Percentiles rank a stretch among this genome's conserved stretches.
These are phyloP conservation scores for Pipistrellus nathusii DNA, from an alignment of 2,797 vertebrate genomes.

Conservation along the genomic window DNA sequence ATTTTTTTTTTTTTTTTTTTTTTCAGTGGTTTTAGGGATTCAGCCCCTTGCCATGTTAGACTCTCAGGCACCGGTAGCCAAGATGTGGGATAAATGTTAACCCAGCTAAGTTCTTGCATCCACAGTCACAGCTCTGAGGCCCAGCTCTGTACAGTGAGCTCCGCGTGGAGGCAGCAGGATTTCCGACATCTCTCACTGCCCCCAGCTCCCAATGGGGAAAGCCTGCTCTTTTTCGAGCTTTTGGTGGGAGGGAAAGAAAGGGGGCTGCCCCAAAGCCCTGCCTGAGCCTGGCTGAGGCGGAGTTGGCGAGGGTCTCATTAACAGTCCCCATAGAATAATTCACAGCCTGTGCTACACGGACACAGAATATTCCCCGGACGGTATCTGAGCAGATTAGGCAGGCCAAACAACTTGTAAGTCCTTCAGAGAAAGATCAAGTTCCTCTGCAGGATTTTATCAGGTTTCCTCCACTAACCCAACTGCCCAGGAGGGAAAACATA, in stretches of 20 bases:
- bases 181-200: not conserved
- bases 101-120: not conserved
- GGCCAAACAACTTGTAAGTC: constrained; percentile 80
- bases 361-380: constrained; percentile 84
- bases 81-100: not conserved
- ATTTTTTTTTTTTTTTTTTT: not conserved
- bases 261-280: not conserved
- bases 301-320: constrained; percentile 66
- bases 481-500: constrained; percentile 19
- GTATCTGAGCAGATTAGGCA: constrained; percentile 81
- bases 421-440: constrained; percentile 81
- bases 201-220: not conserved
- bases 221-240: not conserved
- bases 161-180: not conserved
- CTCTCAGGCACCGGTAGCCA: not conserved
- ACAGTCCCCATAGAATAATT: constrained; percentile 84
- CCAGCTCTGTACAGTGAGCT: not conserved
- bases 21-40: constrained; percentile 41
- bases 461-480: constrained; percentile 66
- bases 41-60: not conserved
- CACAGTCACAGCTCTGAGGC: not conserved
- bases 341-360: constrained; percentile 80
- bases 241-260: not conserved
- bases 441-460: constrained; percentile 80
- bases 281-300: not conserved